Base-by-base conservation (phyloP, 92 coral and sea anemone genomes). In the Bergia puertoricense region DNA sequence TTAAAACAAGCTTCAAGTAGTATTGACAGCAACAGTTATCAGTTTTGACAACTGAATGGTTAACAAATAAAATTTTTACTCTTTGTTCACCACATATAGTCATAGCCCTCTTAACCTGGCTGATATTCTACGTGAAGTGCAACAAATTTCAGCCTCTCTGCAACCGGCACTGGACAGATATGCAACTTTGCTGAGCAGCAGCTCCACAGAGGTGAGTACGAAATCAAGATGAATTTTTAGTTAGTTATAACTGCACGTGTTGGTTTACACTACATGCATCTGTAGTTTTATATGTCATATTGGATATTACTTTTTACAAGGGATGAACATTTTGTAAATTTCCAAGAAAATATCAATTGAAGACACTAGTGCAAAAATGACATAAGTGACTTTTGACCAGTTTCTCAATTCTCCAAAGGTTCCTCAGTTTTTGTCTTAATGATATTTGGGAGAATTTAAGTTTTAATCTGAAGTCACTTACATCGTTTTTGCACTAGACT, bases 141-240 rank as follows among this genome's bases (percentile, higher is more conserved):
- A 91, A 42, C 92, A 91, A 46, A 87, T 96, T 39, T 89, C 88
- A 81, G 88, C 94, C 54, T 80, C 93, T 46, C 68, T 97, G 77
- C 95, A 96, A 45, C 95, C 98, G 40, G 91, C 89, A 51, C 81
- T 97, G 80, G 92, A 92, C 80, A 88, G 98, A 83, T 97, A 97
- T 85, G 88, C 86, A 59, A 88, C 94, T 40, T 91, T 95, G 57
- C 92, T 97, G 72, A 89, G 92, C 76, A 79, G 96, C 30, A 90
- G 82, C 72, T 79, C 88, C 37, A 88, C 97, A 14, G 90, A 91
- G 96, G 95, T 95, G 86, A 45, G 81, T 72, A 13, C 15, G 38
- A 0, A 50, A 46, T 1, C 14, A 51, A 51, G 57, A 51, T 51
- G 57, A 51, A 66, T 3, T 37, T n/a, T 44, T 9, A 13, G 3